Percentiles rank a stretch among this genome's conserved stretches.
These are phyloP conservation scores for Acrobeloides nanus DNA, from an alignment of 2,888 invertebrate genomes.

Conservation along the genomic window DNA sequence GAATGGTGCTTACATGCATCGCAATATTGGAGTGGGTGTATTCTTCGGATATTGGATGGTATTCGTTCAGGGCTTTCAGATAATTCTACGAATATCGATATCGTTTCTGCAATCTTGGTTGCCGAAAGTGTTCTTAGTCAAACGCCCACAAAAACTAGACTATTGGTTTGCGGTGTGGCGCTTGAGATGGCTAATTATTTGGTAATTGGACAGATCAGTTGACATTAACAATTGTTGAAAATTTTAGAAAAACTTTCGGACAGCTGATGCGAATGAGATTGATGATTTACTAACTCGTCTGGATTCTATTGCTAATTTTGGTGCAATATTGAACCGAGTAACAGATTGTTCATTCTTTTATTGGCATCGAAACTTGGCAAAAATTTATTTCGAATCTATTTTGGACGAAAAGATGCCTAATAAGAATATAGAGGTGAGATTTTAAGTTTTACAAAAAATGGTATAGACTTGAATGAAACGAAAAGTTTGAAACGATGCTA, in stretches of 20 bases:
- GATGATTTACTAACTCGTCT: constrained; percentile 18
- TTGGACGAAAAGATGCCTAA: constrained; percentile 5
- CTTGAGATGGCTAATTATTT: constrained; percentile 33
- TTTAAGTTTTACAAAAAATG: no score
- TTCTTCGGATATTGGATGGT: constrained; percentile 21
- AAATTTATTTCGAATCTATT: constrained; percentile 14
- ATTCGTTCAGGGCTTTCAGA: constrained; percentile 35
- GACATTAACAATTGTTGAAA: no score
- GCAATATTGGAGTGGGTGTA: constrained; percentile 12
- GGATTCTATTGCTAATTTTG: constrained; percentile 20
- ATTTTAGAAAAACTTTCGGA: constrained; percentile 17
- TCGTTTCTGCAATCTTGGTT: constrained; percentile 21
- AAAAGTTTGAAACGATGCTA: no score
- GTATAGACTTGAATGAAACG: no score
- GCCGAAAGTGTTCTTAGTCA: constrained; percentile 14
- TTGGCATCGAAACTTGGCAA: constrained; percentile 68
- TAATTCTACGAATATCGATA: constrained; percentile 12
- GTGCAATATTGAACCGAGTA: constrained; percentile 19
- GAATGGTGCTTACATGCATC: constrained; percentile 20
- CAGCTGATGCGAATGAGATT: constrained; percentile 15
- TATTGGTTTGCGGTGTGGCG: constrained; percentile 25
- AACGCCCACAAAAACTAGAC: constrained; percentile 11
- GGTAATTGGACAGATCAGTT: no score
- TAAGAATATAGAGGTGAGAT: constrained; percentile 5
- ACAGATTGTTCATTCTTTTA: constrained; percentile 69